Evolutionary conservation across 92 coral and sea anemone genomes (phyloP).

Genomic region (Heliopora coerulea): DNA sequence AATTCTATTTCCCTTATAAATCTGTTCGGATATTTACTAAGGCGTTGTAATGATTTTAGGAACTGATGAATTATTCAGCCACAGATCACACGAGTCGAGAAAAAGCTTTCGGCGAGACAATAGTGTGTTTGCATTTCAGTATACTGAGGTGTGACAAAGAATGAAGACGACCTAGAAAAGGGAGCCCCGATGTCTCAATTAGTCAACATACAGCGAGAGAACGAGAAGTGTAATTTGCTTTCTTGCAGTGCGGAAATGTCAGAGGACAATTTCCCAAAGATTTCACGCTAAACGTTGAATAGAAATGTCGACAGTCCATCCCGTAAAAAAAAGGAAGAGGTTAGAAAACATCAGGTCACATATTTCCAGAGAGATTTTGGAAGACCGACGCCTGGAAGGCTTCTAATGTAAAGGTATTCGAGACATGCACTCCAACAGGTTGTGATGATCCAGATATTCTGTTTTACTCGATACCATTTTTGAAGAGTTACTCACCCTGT

Average conservation of each 20-base stretch:
- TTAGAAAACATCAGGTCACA: neutral
- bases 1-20: neutral
- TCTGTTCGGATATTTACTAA: constrained; percentile 3
- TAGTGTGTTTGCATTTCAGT: neutral
- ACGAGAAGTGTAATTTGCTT: constrained; percentile 7
- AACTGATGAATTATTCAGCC: constrained; percentile 41
- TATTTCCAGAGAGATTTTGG: neutral
- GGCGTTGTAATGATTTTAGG: constrained; percentile 31
- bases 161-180: neutral
- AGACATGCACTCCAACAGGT: constrained; percentile 38
- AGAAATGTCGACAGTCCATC: neutral
- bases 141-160: neutral
- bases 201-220: constrained; percentile 14
- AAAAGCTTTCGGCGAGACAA: constrained; percentile 3
- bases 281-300: neutral
- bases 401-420: constrained; percentile 20
- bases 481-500: constrained; percentile 12
- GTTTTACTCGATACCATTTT: neutral
- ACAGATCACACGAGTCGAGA: constrained; percentile 21
- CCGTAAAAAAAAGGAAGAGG: neutral
- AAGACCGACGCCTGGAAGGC: neutral
- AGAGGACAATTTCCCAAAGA: neutral
- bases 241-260: constrained; percentile 30
- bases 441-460: neutral
- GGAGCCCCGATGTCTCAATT: constrained; percentile 18